Conservation (phyloP, 2,797 vertebrate species). For the Numenius phaeopus region DNA sequence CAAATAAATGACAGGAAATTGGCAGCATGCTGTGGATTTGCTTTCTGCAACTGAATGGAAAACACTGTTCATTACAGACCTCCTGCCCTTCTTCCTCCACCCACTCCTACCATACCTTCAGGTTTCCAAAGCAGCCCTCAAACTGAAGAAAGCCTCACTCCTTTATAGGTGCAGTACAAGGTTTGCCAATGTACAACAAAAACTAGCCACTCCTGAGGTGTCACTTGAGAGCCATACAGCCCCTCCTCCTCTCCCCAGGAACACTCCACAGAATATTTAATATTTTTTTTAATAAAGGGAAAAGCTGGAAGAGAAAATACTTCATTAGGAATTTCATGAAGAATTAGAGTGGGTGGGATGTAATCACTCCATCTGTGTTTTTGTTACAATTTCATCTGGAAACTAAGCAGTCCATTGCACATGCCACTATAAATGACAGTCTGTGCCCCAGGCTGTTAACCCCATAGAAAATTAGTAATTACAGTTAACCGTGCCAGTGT, state of each 20-base stretch:
- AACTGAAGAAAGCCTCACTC: neutral
- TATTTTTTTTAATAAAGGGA: neutral
- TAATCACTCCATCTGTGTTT: conserved; percentile 49
- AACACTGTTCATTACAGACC: neutral
- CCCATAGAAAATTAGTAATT: neutral
- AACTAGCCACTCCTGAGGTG: neutral
- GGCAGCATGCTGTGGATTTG: conserved; percentile 13
- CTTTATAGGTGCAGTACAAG: neutral
- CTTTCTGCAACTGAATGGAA: conserved; percentile 32
- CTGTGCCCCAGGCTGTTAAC: neutral
- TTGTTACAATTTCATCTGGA: conserved; percentile 33
- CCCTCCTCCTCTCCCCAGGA: neutral
- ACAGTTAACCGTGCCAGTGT: neutral
- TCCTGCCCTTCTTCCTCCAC: neutral
- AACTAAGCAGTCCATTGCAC: conserved; percentile 11
- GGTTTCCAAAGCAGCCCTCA: neutral
- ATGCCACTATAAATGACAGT: neutral
- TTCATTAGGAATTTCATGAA: neutral
- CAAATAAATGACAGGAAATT: conserved; percentile 40
- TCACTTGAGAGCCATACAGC: neutral
- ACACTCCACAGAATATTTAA: neutral
- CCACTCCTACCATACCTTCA: neutral
- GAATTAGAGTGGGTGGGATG: neutral
- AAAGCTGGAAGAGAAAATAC: neutral
- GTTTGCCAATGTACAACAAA: neutral